Conservation (phyloP, 2,113 vertebrate species). For the Syngnathus floridae region DNA sequence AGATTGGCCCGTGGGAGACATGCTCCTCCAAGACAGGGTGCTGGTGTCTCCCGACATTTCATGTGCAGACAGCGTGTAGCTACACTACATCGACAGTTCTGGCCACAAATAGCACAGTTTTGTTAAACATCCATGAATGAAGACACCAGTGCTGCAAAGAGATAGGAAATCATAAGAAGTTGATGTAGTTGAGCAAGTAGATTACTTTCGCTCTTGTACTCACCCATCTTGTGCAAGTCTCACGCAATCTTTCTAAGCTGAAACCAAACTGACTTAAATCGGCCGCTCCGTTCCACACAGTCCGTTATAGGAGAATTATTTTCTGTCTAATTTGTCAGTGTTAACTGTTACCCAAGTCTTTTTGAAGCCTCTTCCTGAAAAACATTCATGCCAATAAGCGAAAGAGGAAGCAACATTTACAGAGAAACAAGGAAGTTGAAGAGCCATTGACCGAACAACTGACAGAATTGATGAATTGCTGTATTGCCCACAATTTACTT, state of each 20-base stretch:
- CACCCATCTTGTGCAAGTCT: constrained; percentile 21
- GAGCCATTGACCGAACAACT: constrained; percentile 35
- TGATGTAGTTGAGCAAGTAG: background rate
- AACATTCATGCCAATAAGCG: background rate
- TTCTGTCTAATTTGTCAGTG: background rate
- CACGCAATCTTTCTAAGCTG: background rate
- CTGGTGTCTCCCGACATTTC: constrained; percentile 79
- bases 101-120: constrained; percentile 1
- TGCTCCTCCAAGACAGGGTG: constrained; percentile 68
- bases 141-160: constrained; percentile 17
- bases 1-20: constrained; percentile 53
- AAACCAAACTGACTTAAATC: background rate
- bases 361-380: background rate
- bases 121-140: background rate
- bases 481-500: background rate
- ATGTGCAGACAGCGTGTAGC: constrained; percentile 15
- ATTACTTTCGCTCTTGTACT: constrained; percentile 25
- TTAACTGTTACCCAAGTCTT: background rate
- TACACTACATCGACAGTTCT: background rate
- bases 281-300: background rate
- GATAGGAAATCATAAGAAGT: background rate
- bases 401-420: constrained; percentile 54
- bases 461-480: constrained; percentile 28
- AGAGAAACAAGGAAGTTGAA: constrained; percentile 56
- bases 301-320: background rate